phyloP scores from a whole-genome alignment of 2,888 invertebrate genomes.

The Chrysolina haemoptera region DNA sequence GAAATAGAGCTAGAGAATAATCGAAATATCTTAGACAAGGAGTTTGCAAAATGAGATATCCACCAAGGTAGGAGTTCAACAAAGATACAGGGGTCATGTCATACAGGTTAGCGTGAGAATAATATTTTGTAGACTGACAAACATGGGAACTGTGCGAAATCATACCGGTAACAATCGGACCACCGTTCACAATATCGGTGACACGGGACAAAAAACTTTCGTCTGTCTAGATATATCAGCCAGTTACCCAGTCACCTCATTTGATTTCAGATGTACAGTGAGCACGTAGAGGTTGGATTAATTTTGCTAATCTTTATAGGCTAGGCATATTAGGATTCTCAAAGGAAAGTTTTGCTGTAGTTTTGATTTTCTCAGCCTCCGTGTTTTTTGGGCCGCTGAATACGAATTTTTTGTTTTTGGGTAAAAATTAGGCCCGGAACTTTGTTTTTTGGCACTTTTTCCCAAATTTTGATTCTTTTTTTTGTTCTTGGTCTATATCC shows the following conservation, averaged over 20 bases:
- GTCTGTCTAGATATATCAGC: slow-evolving; percentile 4
- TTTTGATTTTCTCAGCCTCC: too few relatives aligned
- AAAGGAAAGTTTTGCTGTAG: too few relatives aligned
- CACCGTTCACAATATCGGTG: slow-evolving; percentile 15
- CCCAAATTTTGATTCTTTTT: too few relatives aligned
- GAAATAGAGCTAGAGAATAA: neutral
- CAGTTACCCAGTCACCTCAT: neutral
- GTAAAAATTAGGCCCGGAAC: too few relatives aligned
- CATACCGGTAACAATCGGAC: slow-evolving; percentile 10
- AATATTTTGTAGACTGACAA: slow-evolving; percentile 13
- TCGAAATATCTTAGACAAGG: neutral
- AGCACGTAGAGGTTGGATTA: neutral
- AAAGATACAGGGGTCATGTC: slow-evolving; percentile 13
- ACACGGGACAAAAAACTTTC: slow-evolving; percentile 17
- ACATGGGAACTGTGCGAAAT: slow-evolving; percentile 10
- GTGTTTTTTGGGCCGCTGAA: too few relatives aligned
- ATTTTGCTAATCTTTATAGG: neutral
- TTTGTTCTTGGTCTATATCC: too few relatives aligned
- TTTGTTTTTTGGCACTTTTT: too few relatives aligned
- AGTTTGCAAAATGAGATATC: neutral
- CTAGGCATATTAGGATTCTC: too few relatives aligned
- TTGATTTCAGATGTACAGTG: neutral
- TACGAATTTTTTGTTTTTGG: too few relatives aligned
- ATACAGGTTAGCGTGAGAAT: slow-evolving; percentile 11
- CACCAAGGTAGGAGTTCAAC: neutral